phyloP scores from a whole-genome alignment of 2,888 invertebrate species.

The Timandra comae region DNA sequence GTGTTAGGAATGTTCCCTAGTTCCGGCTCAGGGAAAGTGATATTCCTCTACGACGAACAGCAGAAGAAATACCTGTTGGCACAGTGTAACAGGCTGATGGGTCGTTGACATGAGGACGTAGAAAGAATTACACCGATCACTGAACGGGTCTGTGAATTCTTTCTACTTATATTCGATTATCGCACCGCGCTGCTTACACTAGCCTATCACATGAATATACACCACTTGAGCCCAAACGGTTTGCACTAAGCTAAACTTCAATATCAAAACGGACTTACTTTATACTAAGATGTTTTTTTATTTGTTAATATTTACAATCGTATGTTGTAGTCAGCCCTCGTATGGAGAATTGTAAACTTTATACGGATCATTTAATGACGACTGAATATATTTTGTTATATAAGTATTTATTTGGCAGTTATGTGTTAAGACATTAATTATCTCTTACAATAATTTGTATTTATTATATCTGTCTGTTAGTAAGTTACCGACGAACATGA shows the following conservation, averaged over 20 bases:
- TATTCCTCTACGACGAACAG: slow-evolving; percentile 64
- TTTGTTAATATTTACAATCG: slow-evolving; percentile 21
- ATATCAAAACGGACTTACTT: slow-evolving; percentile 25
- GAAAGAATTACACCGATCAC: slow-evolving; percentile 41
- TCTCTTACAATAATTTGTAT: too few species aligned
- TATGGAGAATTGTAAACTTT: too few species aligned
- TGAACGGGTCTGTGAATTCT: slow-evolving; percentile 50
- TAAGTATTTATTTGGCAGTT: too few species aligned
- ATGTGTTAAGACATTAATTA: too few species aligned
- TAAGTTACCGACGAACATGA: too few species aligned
- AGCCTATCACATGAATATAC: slow-evolving; percentile 63
- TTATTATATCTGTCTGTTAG: too few species aligned
- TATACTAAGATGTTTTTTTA: slow-evolving; percentile 15
- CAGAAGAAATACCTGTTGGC: slow-evolving; percentile 62
- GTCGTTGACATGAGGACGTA: slow-evolving; percentile 67
- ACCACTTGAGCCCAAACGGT: slow-evolving; percentile 55
- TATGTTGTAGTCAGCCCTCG: too few species aligned
- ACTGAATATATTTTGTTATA: too few species aligned
- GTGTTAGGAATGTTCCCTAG: slow-evolving; percentile 79
- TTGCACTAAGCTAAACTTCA: too few species aligned
- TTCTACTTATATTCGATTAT: slow-evolving; percentile 66
- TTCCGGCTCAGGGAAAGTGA: slow-evolving; percentile 78
- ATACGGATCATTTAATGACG: too few species aligned
- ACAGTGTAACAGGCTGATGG: slow-evolving; percentile 59
- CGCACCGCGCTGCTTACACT: slow-evolving; percentile 56